These are phyloP conservation scores for Cyanoliseus patagonus DNA, from an alignment of 2,113 vertebrate species.

Conservation along the genomic window DNA sequence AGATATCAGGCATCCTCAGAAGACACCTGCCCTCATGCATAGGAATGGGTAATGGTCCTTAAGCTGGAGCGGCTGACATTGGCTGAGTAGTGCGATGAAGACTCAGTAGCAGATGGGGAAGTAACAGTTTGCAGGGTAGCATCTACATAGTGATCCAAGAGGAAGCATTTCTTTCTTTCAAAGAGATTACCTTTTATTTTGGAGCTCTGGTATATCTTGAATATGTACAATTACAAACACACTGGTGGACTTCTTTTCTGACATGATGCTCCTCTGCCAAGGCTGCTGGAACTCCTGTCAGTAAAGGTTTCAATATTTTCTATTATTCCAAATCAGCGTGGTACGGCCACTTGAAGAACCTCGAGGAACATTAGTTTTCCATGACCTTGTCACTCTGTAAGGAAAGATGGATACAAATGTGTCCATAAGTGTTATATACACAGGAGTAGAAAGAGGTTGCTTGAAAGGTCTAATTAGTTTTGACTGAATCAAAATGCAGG, in stretches of 20 bases:
- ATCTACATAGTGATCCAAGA: not conserved
- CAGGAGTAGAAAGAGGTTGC: not conserved
- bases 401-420: not conserved
- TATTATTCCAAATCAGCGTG: not conserved
- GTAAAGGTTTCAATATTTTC: not conserved
- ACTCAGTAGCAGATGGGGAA: not conserved
- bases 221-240: not conserved
- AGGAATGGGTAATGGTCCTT: not conserved
- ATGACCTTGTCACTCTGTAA: not conserved
- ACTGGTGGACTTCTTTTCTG: not conserved
- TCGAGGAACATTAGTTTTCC: not conserved
- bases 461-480: not conserved
- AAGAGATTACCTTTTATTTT: not conserved
- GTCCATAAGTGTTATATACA: not conserved
- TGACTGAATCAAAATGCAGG: not conserved
- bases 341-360: not conserved
- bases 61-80: not conserved
- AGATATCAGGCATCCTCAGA: not conserved
- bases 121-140: not conserved
- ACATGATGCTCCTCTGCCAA: not conserved
- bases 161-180: not conserved
- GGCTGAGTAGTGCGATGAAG: not conserved
- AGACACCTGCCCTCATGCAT: not conserved
- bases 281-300: not conserved
- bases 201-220: not conserved